Conservation (phyloP, 2,113 vertebrate genomes). For the Phrynocephalus versicolor region DNA sequence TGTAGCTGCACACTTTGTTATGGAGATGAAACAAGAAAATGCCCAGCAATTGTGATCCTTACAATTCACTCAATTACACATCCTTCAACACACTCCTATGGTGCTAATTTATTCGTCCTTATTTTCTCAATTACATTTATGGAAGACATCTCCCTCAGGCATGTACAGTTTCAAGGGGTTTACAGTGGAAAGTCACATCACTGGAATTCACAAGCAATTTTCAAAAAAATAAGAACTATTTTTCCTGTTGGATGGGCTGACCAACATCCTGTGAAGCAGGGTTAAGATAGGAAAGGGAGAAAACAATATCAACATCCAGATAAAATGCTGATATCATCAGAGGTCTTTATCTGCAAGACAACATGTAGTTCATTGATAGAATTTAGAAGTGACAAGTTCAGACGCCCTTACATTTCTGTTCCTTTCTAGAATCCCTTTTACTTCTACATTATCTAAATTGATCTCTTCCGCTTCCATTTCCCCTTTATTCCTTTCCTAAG, state of each 20-base stretch:
- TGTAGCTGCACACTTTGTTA: not conserved
- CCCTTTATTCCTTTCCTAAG: too few relatives aligned
- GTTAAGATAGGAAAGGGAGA: not conserved
- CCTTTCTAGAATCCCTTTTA: too few relatives aligned
- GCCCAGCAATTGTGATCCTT: slow-evolving; percentile 8
- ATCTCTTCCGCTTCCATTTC: too few relatives aligned
- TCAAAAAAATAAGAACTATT: not conserved
- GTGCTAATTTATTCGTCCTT: not conserved
- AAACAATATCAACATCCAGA: not conserved
- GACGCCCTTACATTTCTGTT: too few relatives aligned
- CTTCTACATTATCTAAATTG: too few relatives aligned
- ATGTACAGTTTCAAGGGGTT: not conserved
- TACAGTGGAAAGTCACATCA: not conserved
- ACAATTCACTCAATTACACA: not conserved
- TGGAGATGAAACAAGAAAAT: not conserved
- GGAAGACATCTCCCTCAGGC: not conserved
- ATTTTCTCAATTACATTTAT: not conserved
- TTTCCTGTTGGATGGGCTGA: not conserved
- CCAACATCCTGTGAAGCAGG: not conserved
- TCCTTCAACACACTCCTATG: not conserved
- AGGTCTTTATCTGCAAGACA: too few relatives aligned
- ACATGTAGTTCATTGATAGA: too few relatives aligned
- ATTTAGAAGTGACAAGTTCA: too few relatives aligned
- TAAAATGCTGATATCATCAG: not conserved
- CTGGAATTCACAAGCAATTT: not conserved